Evolutionary conservation across 2,797 vertebrate genomes (phyloP).

Genomic region (Todus mexicanus): DNA sequence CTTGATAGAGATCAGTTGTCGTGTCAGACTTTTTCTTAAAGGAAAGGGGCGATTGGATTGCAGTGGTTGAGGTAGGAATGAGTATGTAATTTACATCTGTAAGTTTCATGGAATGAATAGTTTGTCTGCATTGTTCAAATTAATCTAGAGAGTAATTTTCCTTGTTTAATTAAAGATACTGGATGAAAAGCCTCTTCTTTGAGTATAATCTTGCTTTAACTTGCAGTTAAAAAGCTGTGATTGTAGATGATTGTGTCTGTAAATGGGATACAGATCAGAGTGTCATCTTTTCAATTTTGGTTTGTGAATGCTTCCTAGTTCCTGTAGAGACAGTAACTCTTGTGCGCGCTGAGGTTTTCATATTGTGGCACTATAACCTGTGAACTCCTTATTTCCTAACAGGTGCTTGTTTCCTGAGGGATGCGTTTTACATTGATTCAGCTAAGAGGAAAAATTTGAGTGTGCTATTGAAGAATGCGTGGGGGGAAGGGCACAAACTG

Average conservation of each 20-base stretch:
- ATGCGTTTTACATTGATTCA: background rate
- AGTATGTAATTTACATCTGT: background rate
- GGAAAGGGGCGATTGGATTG: background rate
- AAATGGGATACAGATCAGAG: background rate
- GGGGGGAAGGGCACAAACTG: background rate
- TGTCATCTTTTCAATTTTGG: background rate
- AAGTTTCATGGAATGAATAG: background rate
- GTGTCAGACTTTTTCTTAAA: background rate
- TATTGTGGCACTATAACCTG: background rate
- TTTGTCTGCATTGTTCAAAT: background rate
- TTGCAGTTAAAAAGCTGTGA: background rate
- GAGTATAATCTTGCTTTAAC: background rate
- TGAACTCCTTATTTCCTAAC: background rate
- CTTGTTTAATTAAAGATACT: background rate
- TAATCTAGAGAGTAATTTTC: background rate
- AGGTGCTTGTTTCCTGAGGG: constrained; percentile 19
- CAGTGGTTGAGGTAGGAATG: background rate
- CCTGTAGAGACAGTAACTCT: background rate
- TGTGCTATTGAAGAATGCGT: background rate
- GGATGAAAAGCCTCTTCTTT: background rate
- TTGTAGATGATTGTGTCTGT: background rate
- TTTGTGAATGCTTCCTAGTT: background rate
- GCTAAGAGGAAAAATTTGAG: background rate
- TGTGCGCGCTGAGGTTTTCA: background rate
- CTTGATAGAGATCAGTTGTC: background rate